Percentiles rank a stretch among this genome's conserved stretches.
Evolutionary conservation across 2,797 vertebrate genomes (phyloP).

Genomic region (Peromyscus melanophrys): DNA sequence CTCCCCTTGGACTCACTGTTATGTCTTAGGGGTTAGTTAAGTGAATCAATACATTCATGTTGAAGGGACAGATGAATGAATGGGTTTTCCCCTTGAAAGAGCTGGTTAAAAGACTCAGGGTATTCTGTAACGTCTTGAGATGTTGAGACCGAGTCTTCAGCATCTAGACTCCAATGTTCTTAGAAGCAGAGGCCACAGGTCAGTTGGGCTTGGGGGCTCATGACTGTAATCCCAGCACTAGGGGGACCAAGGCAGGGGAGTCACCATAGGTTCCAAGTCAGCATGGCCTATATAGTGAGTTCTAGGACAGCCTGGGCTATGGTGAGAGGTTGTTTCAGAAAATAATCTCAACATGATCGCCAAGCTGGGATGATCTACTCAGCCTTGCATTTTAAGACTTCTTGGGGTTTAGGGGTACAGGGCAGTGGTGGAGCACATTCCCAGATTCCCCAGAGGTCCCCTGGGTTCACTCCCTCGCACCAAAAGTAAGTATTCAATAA

Average conservation of each 20-base stretch:
- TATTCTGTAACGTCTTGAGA: neutral
- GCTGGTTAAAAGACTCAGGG: conserved; percentile 44
- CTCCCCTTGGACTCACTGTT: neutral
- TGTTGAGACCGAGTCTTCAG: conserved; percentile 27
- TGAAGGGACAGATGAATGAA: neutral
- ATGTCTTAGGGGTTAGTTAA: neutral
- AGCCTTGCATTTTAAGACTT: conserved; percentile 47
- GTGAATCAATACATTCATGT: neutral
- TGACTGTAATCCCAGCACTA: neutral
- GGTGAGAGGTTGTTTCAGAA: neutral
- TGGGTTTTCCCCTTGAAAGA: conserved; percentile 21
- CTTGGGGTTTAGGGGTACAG: neutral
- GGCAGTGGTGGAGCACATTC: neutral
- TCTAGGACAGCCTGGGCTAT: neutral
- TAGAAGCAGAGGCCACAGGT: conserved; percentile 35
- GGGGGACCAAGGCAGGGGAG: neutral
- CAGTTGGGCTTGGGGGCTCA: neutral
- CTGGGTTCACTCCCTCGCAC: neutral
- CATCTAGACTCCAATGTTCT: conserved; percentile 16
- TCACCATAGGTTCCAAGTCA: neutral
- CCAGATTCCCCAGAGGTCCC: neutral
- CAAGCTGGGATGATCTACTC: neutral
- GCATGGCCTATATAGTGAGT: neutral
- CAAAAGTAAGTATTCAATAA: neutral
- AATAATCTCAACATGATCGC: neutral